A percentile compares a stretch with the other conserved stretches of the same genome.
These are phyloP conservation scores for Anodontia alba DNA, from an alignment of 2,888 invertebrate genomes.

Conservation along the genomic window DNA sequence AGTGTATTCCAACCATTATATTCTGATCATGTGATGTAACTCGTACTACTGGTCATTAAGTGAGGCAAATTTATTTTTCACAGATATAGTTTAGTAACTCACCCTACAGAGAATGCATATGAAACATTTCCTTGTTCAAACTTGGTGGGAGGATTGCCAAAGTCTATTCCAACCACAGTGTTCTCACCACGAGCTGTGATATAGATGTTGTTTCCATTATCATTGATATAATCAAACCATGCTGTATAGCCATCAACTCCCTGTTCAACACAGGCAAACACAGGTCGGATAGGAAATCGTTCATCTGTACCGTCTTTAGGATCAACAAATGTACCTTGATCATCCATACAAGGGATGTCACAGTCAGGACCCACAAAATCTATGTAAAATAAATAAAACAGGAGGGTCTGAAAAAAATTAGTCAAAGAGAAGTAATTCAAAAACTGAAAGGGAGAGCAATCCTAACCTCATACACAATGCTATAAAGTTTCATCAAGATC, in stretches of 20 bases:
- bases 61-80: too few species aligned
- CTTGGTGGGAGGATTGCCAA: slow-evolving; percentile 48
- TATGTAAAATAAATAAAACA: slow-evolving; percentile 29
- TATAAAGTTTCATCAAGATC: too few species aligned
- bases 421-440: too few species aligned
- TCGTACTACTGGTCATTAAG: too few species aligned
- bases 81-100: too few species aligned
- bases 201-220: slow-evolving; percentile 70
- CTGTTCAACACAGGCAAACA: slow-evolving; percentile 61
- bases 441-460: too few species aligned
- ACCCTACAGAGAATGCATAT: slow-evolving; percentile 68
- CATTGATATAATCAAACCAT: slow-evolving; percentile 75
- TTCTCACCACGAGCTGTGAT: slow-evolving; percentile 64
- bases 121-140: slow-evolving; percentile 60
- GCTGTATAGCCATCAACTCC: slow-evolving; percentile 47
- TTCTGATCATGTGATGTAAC: too few species aligned
- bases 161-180: slow-evolving; percentile 13
- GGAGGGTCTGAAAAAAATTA: too few species aligned
- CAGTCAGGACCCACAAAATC: slow-evolving; percentile 75
- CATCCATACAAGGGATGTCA: slow-evolving; percentile 66
- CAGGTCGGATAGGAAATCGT: slow-evolving; percentile 47
- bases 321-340: slow-evolving; percentile 70
- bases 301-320: slow-evolving; percentile 53
- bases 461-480: too few species aligned
- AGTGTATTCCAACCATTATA: too few species aligned